phyloP scores from a whole-genome alignment of 2,888 invertebrate genomes.

The Diarsia mendica region DNA sequence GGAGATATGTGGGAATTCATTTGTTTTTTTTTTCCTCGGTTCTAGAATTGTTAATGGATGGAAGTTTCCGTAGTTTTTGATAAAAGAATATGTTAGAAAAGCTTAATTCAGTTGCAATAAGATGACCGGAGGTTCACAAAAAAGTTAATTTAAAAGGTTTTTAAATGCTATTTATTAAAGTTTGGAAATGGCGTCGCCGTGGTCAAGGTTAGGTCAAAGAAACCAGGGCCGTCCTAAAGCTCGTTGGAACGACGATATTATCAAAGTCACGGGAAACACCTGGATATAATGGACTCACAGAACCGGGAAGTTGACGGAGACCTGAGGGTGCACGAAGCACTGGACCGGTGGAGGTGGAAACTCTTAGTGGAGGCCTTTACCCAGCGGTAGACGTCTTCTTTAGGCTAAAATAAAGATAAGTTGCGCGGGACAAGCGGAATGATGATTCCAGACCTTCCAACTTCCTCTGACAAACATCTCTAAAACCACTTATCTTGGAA shows the following conservation, averaged over 20 bases:
- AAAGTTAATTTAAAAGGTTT: neutral
- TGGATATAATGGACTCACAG: too few relatives aligned
- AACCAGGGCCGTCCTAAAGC: too few relatives aligned
- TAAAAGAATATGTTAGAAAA: neutral
- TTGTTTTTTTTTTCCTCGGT: slow-evolving; percentile 15
- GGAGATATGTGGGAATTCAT: slow-evolving; percentile 11
- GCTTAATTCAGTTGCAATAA: too few relatives aligned
- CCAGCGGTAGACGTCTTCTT: neutral
- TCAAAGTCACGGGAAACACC: too few relatives aligned
- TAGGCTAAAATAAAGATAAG: neutral
- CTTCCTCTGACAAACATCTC: neutral
- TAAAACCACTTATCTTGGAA: neutral
- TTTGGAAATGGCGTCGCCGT: neutral
- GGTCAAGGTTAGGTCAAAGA: too few relatives aligned
- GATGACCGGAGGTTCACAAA: neutral
- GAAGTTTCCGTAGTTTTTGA: neutral
- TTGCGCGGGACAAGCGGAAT: neutral
- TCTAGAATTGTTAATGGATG: neutral
- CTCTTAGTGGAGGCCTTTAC: neutral
- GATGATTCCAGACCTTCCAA: neutral
- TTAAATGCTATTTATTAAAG: neutral
- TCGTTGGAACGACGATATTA: too few relatives aligned
- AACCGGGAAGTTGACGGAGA: too few relatives aligned
- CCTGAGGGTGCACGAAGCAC: neutral
- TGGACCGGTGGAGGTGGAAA: neutral